Base-by-base conservation (phyloP, 2,888 invertebrate genomes). In the Camponotus fellah region DNA sequence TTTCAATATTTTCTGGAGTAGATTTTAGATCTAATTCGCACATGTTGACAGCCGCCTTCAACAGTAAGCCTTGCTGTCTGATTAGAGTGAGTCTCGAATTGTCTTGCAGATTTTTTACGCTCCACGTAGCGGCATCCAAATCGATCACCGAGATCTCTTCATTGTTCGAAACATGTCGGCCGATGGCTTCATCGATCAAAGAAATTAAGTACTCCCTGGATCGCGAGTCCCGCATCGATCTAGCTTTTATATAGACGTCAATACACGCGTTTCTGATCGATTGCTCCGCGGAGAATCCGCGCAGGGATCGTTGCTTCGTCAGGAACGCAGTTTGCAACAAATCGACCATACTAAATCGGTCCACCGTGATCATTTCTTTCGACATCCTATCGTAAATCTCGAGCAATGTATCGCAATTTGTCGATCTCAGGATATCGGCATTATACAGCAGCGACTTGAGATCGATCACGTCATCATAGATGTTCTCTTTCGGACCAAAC, bases 231-330 rank as follows among this genome's bases (percentile, higher is more conserved):
- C 89, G 90, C 10, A 94, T 87, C 10, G 95, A 95, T 89, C 96
- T 95, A 0, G 96, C 95, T 89, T 96, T 96, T 5, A 96, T 96
- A 91, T 97, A 97, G 17, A 97, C 96, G 92, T 97, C 97, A 0
- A 96, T 94, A 87, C 96, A 96, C 83, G 96, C 96, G 72, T 95
- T 96, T 3, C 94, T 89, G 83, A 97, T 95, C 0, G 97, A 96
- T n/a, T 95, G 94, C 14, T 93, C 91, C n/a, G 95, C 92, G 0
- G 95, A 93, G 74, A 96, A 95, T 0, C 97, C 97, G 71, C 97
- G 95, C 3, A 96, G 94, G 60, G 97, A 92, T 94, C 97, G 97
- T 93, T 97, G 97, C 74, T 96, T 95, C 60, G 96, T 96, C 82
- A 97, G 94, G 89, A 96, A 96, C 0, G 97, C 96, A 0, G 96